Percentiles rank a stretch among this genome's conserved stretches.
Conservation (phyloP, 2,888 invertebrate species). For the Pteria penguin region DNA sequence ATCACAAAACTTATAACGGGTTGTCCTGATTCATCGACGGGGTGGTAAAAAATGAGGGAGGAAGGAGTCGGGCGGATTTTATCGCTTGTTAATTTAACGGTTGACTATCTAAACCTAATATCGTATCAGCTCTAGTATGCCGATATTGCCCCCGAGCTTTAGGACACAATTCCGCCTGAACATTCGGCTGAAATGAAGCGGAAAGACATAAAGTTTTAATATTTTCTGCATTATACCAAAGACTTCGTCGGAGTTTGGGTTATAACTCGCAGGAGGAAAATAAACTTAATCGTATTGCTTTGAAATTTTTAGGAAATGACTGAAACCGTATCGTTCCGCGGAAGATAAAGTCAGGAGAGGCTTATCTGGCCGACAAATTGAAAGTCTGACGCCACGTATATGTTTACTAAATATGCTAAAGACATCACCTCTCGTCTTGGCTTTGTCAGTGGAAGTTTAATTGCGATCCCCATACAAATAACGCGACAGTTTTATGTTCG, state of each 20-base stretch:
- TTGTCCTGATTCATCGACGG: not conserved
- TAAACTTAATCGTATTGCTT: not conserved
- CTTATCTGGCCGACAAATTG: conserved; percentile 29
- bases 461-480: not conserved
- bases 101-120: not conserved
- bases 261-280: not conserved
- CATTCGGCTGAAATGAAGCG: not conserved
- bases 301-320: not conserved
- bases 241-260: not conserved
- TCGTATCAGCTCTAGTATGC: not conserved
- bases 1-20: too few species aligned
- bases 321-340: not conserved
- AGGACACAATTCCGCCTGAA: not conserved
- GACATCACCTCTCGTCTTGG: conserved; percentile 9
- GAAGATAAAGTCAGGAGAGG: not conserved
- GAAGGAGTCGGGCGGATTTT: not conserved
- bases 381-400: conserved; percentile 24
- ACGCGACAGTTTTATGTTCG: conserved; percentile 23
- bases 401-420: conserved; percentile 13
- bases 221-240: not conserved
- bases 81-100: not conserved
- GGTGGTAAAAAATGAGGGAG: not conserved
- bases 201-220: not conserved
- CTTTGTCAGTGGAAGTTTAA: conserved; percentile 16
- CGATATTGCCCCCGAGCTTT: not conserved